These are phyloP conservation scores for Heliconius nattereri DNA, from an alignment of 1,140 invertebrate species.

Conservation along the genomic window DNA sequence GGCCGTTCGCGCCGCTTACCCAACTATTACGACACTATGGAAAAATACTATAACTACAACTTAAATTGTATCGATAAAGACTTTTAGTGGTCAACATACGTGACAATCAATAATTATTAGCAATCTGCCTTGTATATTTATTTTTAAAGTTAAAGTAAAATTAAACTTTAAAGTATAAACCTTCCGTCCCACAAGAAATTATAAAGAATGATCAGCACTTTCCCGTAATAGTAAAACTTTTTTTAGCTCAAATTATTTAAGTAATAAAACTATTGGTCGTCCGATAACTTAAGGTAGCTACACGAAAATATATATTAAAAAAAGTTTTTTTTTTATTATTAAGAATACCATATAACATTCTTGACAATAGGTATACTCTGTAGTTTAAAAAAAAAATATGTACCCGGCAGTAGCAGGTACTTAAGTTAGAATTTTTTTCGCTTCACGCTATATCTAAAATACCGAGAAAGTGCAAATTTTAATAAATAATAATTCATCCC, in stretches of 20 bases:
- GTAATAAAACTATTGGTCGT: neutral
- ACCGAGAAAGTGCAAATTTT: no score
- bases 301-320: neutral
- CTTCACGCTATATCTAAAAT: no score
- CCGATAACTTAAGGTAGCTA: neutral
- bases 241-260: neutral
- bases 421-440: no score
- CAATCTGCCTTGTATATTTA: neutral
- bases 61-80: neutral
- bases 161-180: neutral
- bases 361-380: neutral
- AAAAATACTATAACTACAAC: slow-evolving; percentile 10
- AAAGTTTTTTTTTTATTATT: neutral
- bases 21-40: slow-evolving; percentile 31
- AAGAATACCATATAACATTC: neutral
- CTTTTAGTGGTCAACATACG: neutral
- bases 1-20: slow-evolving; percentile 45
- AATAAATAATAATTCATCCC: no score
- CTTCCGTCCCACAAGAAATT: neutral
- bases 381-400: no score
- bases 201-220: slow-evolving; percentile 13
- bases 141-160: no score
- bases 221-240: slow-evolving; percentile 1
- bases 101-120: neutral
- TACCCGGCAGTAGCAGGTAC: no score